A percentile compares a stretch with the other conserved stretches of the same genome.
Conservation (phyloP, 1,140 invertebrate species). For the Camponotus pennsylvanicus region DNA sequence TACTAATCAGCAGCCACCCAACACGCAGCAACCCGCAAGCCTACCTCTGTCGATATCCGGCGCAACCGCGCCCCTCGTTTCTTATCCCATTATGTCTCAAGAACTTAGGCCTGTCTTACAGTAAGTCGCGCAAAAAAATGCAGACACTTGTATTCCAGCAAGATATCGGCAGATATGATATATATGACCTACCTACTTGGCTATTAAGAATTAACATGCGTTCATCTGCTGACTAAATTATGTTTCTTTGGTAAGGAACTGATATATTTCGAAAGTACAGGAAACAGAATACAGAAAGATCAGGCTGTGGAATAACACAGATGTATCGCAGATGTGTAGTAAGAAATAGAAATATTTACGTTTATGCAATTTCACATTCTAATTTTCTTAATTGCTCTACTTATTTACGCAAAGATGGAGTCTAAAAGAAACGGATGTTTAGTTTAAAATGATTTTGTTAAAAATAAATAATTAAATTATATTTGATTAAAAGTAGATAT, state of each 20-base stretch:
- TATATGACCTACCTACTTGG: constrained; percentile 22
- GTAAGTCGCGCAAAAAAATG: constrained; percentile 64
- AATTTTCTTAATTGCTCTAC: not conserved
- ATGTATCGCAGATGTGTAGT: not conserved
- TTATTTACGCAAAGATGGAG: constrained; percentile 2
- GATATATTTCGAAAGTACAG: not conserved
- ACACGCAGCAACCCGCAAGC: constrained; percentile 82
- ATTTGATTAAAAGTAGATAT: not conserved
- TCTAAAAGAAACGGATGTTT: not conserved
- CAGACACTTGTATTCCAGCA: not conserved
- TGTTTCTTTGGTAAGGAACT: constrained; percentile 31
- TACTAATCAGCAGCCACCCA: constrained; percentile 83
- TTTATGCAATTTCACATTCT: not conserved
- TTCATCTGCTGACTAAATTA: constrained; percentile 52
- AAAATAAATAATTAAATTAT: no score
- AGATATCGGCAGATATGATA: constrained; percentile 5
- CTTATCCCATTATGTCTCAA: constrained; percentile 91
- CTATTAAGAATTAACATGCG: constrained; percentile 50
- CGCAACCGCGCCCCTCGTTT: constrained; percentile 88
- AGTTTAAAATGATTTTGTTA: not conserved
- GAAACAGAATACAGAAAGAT: not conserved
- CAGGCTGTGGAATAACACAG: constrained; percentile 23
- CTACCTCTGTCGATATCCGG: constrained; percentile 87
- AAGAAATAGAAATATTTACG: not conserved
- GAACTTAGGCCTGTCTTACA: constrained; percentile 84